Base-by-base conservation (phyloP, 2,888 invertebrate genomes). In the Xanthostigma xanthostigma region DNA sequence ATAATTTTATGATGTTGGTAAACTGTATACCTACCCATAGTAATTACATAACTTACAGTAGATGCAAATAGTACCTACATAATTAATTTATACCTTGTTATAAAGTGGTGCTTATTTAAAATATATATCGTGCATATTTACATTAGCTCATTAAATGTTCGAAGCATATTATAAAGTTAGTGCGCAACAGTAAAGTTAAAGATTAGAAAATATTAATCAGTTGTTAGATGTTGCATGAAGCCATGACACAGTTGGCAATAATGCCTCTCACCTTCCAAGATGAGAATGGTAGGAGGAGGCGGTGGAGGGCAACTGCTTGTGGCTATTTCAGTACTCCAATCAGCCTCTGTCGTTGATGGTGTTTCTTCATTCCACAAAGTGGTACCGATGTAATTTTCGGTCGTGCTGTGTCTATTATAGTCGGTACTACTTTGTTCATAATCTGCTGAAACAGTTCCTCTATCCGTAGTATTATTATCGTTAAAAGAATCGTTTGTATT, bases 261-360 rank as follows among this genome's bases (percentile, higher is more conserved):
- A 27, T 27, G 27, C 27, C 27, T 27, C 27, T 27, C 81, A 88
- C 88, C 88, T 88, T 88, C 87, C 64, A 88, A 74, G 64, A 88
- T 84, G 62, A 88, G 78, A 70, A 88, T 85, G 66, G 84, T 72
- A 62, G 78, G 79, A 68, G 80, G 74, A 64, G 78, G 72, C 64
- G 77, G 72, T 54, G 63, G 68, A 54, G 62, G 65, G 63, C 67
- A 66, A 49, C 57, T 52, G 47, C 56, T 55, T 34, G 46, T 6
- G n/a, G 53, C 44, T 58, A 59, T 46, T 53, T 61, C 54, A 54
- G 58, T 48, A 27, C 27, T 27, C 27, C 27, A 27, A 27, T 27
- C 27, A 1, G 27, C 64, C 49, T 59, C 58, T 9, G 60, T 63
- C 35, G 59, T 55, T 49, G 12, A 50, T 42, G 36, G 37, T 50